Conservation (phyloP, 2,888 invertebrate genomes). For the Protophormia terraenovae region DNA sequence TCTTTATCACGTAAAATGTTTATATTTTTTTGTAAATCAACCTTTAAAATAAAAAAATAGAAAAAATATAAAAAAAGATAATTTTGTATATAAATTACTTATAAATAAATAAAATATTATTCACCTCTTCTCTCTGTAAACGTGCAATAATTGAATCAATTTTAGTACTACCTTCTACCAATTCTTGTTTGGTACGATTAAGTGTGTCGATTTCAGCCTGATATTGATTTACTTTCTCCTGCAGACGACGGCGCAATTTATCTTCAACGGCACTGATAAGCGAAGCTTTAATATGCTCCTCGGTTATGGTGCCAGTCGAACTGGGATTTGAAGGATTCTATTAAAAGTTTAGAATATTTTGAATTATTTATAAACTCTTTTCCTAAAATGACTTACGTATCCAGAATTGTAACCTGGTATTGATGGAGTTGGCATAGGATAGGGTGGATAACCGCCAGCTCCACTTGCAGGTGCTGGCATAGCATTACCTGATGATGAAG, state of each 20-base stretch:
- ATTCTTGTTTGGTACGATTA: constrained; percentile 91
- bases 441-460: constrained; percentile 82
- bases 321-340: constrained; percentile 81
- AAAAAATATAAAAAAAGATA: not conserved
- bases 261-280: constrained; percentile 97
- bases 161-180: constrained; percentile 91
- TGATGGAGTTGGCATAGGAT: constrained; percentile 80
- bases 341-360: not conserved
- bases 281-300: constrained; percentile 97
- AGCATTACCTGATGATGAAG: constrained; percentile 68
- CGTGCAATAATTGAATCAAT: constrained; percentile 90
- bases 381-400: constrained; percentile 73
- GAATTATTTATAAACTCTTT: not conserved
- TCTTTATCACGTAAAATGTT: constrained; percentile 92
- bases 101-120: not conserved
- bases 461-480: constrained; percentile 74
- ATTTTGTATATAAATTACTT: too few species aligned
- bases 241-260: constrained; percentile 92
- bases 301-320: constrained; percentile 92
- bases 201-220: constrained; percentile 96
- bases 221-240: constrained; percentile 94
- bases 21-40: constrained; percentile 92
- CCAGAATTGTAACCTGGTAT: constrained; percentile 75
- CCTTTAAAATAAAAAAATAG: constrained; percentile 79
- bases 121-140: constrained; percentile 88